Evolutionary conservation across 2,888 invertebrate species (phyloP).

Genomic region (Trachelus tabidus): DNA sequence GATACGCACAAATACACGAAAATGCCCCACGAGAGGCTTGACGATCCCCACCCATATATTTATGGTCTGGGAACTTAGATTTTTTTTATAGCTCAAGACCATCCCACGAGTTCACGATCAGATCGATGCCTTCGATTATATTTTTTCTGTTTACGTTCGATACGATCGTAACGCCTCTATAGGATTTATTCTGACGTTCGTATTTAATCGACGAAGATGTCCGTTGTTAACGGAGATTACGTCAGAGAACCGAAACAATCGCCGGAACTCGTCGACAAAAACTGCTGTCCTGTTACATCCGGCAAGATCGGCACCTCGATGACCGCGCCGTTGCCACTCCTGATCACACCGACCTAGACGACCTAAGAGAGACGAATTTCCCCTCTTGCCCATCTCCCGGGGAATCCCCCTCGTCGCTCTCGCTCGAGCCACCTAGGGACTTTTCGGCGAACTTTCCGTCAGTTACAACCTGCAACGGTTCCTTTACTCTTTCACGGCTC

Average conservation of each 20-base stretch:
- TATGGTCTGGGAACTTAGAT: background rate
- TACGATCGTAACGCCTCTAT: background rate
- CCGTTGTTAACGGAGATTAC: background rate
- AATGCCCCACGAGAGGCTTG: too few species aligned
- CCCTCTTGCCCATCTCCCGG: constrained; percentile 13
- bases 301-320: constrained; percentile 30
- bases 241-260: constrained; percentile 31
- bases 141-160: background rate
- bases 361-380: constrained; percentile 1
- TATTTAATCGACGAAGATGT: background rate
- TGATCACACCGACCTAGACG: background rate
- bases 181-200: background rate
- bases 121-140: too few species aligned
- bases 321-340: background rate
- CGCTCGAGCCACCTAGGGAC: background rate
- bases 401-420: too few species aligned
- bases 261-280: constrained; percentile 36
- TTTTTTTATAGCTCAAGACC: background rate
- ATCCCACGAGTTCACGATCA: background rate
- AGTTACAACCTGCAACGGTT: background rate
- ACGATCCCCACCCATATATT: background rate
- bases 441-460: background rate
- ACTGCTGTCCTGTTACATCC: constrained; percentile 25
- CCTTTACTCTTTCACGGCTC: background rate
- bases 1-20: too few species aligned